These are phyloP conservation scores for Brenthis daphne DNA, from an alignment of 2,888 invertebrate species.

Conservation along the genomic window DNA sequence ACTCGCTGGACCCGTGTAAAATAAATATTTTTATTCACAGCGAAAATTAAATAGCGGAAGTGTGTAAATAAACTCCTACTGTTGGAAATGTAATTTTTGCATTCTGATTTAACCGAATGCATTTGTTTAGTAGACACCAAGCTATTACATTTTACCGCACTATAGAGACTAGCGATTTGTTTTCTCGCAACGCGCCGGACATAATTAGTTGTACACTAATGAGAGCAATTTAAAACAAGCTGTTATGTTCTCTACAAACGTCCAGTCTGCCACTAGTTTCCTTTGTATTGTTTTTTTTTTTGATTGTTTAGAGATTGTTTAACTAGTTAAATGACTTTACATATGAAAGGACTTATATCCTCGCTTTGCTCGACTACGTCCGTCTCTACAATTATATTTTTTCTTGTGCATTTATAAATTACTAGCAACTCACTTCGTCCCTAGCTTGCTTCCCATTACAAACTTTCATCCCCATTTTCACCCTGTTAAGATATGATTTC, in stretches of 20 bases:
- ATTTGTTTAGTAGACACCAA: conserved; percentile 32
- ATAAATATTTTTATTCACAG: background rate
- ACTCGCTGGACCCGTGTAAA: background rate
- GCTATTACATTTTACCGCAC: conserved; percentile 36
- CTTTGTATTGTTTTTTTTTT: background rate
- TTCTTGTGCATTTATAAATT: too few species aligned
- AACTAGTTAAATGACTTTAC: background rate
- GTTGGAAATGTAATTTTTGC: conserved; percentile 22
- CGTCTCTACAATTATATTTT: too few species aligned
- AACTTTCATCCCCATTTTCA: too few species aligned
- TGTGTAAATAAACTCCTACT: background rate
- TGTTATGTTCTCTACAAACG: conserved; percentile 26
- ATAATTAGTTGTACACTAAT: conserved; percentile 38
- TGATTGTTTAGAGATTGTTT: conserved; percentile 1
- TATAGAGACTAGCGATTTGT: conserved; percentile 36
- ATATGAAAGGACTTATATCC: background rate
- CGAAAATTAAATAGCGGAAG: background rate
- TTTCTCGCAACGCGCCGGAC: conserved; percentile 35
- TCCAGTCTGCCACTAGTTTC: conserved; percentile 18
- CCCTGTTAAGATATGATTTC: too few species aligned
- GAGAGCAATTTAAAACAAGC: conserved; percentile 37
- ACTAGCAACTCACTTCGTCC: too few species aligned
- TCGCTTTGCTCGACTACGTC: too few species aligned
- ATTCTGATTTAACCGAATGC: conserved; percentile 30
- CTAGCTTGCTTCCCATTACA: too few species aligned